A percentile compares a stretch with the other conserved stretches of the same genome.
phyloP scores from a whole-genome alignment of 2,888 invertebrate genomes.

The Dicycla oo region DNA sequence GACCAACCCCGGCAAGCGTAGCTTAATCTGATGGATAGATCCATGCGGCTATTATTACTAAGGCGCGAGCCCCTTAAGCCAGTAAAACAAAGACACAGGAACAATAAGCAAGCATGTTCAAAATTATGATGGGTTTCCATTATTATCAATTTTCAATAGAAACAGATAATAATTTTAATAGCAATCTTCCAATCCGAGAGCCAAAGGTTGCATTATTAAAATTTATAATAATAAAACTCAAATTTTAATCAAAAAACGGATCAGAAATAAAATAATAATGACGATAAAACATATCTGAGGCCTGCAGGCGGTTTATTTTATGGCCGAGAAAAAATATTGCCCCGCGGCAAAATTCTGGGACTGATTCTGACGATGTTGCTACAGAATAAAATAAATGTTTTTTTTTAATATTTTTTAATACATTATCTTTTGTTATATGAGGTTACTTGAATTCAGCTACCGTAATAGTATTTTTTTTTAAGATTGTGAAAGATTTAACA shows the following conservation, averaged over 20 bases:
- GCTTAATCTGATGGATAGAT: too few species aligned
- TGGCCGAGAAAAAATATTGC: constrained; percentile 8
- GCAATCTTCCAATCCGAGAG: background rate
- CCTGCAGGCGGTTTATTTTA: constrained; percentile 13
- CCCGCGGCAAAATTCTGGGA: background rate
- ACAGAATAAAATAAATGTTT: constrained; percentile 4
- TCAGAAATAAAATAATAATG: background rate
- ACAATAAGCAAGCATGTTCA: too few species aligned
- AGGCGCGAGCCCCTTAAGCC: too few species aligned
- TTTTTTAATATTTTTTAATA: too few species aligned
- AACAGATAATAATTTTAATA: background rate
- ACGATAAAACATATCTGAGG: background rate
- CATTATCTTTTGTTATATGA: background rate
- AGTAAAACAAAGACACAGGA: background rate
- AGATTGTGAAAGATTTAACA: background rate
- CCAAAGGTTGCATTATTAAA: background rate
- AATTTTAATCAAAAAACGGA: background rate
- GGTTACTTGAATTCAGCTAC: background rate
- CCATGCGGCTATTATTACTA: too few species aligned
- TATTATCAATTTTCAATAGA: background rate
- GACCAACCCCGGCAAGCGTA: too few species aligned
- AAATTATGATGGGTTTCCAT: background rate
- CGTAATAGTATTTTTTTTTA: background rate
- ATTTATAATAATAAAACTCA: background rate
- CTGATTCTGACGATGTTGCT: background rate